Conservation (phyloP, 2,797 vertebrate species). For the Tapera naevia region DNA sequence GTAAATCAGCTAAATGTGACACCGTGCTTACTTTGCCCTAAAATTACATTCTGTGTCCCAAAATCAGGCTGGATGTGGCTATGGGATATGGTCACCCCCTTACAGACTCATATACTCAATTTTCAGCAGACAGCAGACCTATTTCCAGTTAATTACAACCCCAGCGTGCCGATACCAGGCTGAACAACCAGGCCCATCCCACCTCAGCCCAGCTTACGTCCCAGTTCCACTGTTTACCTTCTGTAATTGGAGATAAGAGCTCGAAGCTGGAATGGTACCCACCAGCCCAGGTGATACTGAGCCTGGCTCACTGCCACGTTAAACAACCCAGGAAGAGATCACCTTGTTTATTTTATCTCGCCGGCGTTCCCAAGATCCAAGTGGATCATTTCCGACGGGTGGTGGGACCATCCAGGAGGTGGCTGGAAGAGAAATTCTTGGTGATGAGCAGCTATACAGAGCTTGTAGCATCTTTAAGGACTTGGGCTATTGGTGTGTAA, state of each 20-base stretch:
- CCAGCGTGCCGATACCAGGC: not conserved
- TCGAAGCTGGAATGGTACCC: not conserved
- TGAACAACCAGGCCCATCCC: not conserved
- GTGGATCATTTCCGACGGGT: accelerated
- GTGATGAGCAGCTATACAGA: accelerated
- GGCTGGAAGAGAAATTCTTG: not conserved
- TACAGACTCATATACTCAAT: not conserved
- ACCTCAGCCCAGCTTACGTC: not conserved
- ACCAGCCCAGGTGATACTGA: not conserved
- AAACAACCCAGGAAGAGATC: not conserved
- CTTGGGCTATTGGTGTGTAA: accelerated
- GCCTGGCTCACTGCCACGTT: accelerated
- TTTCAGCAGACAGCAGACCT: not conserved
- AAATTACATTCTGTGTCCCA: not conserved
- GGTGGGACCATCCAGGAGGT: not conserved
- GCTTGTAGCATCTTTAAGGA: not conserved
- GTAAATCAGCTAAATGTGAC: not conserved
- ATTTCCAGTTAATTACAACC: not conserved
- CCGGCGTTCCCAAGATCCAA: not conserved
- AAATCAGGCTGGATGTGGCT: not conserved
- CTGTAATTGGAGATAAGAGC: not conserved
- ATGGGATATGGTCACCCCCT: not conserved
- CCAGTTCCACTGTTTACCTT: not conserved
- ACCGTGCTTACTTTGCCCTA: not conserved
- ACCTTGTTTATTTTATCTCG: accelerated